Percentiles rank a stretch among this genome's conserved stretches.
Conservation (phyloP, 92 coral and sea anemone genomes). For the Bergia sp. region DNA sequence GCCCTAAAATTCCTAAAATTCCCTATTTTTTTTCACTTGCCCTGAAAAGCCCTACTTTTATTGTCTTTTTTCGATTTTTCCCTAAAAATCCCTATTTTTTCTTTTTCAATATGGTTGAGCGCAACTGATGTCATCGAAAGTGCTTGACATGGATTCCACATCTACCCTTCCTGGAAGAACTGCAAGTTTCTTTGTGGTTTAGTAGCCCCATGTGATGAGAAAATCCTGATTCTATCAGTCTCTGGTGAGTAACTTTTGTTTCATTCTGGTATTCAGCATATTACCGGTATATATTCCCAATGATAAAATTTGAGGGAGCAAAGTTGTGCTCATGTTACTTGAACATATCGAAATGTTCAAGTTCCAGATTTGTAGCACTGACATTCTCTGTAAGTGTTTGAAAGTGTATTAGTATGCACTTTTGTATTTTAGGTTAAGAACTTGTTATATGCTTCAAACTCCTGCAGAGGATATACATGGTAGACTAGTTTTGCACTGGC, state of each 20-base stretch:
- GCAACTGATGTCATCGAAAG: neutral
- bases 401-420: neutral
- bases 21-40: no score
- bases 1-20: no score
- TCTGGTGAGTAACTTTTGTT: slow-evolving; percentile 8
- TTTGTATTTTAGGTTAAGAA: slow-evolving; percentile 12
- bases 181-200: neutral
- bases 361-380: slow-evolving; percentile 24
- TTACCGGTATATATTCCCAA: slow-evolving; percentile 29
- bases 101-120: neutral
- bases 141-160: no score
- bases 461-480: slow-evolving; percentile 31
- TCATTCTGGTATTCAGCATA: slow-evolving; percentile 5
- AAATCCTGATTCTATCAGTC: no score
- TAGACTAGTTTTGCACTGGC: slow-evolving; percentile 46
- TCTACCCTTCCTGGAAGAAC: no score
- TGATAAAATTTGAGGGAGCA: slow-evolving; percentile 37
- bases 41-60: no score
- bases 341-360: slow-evolving; percentile 42
- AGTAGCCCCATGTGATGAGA: no score
- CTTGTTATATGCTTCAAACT: slow-evolving; percentile 38
- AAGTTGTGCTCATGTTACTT: slow-evolving; percentile 46
- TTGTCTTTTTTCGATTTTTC: no score
- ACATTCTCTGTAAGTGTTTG: slow-evolving; percentile 41
- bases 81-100: no score